Evolutionary conservation across 2,888 invertebrate genomes (phyloP).

Genomic region (Malthinus seriepunctatus): DNA sequence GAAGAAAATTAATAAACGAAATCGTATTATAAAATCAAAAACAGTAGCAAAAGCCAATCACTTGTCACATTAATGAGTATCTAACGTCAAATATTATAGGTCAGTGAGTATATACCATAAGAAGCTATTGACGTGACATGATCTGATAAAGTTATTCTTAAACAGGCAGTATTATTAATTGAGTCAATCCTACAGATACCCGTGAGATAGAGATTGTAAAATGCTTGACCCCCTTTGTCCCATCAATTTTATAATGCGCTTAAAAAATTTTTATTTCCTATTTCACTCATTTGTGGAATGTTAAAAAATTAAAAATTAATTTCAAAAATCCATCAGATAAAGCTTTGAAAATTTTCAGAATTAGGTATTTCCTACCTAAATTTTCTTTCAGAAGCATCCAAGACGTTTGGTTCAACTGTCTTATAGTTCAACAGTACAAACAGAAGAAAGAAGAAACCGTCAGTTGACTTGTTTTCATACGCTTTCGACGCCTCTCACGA

Average conservation of each 20-base stretch:
- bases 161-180: constrained; percentile 11
- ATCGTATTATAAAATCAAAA: not conserved
- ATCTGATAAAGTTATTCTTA: constrained; percentile 19
- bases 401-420: too few species aligned
- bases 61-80: constrained; percentile 18
- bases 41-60: constrained; percentile 7
- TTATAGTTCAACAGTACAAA: too few species aligned
- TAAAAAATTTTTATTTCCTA: too few species aligned
- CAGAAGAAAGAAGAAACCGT: too few species aligned
- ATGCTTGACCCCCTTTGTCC: constrained; percentile 11
- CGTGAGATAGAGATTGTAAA: constrained; percentile 11
- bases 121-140: constrained; percentile 15
- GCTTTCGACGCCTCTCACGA: too few species aligned
- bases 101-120: constrained; percentile 10
- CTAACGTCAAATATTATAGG: constrained; percentile 19
- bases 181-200: constrained; percentile 6
- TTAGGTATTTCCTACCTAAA: too few species aligned
- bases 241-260: not conserved
- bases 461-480: too few species aligned
- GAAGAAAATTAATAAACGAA: not conserved
- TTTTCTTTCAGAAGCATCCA: too few species aligned
- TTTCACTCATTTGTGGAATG: too few species aligned
- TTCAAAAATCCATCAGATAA: too few species aligned
- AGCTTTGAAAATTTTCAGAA: too few species aligned
- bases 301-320: too few species aligned